Conservation (phyloP, 2,797 vertebrate genomes). For the Synaphobranchus kaupii region DNA sequence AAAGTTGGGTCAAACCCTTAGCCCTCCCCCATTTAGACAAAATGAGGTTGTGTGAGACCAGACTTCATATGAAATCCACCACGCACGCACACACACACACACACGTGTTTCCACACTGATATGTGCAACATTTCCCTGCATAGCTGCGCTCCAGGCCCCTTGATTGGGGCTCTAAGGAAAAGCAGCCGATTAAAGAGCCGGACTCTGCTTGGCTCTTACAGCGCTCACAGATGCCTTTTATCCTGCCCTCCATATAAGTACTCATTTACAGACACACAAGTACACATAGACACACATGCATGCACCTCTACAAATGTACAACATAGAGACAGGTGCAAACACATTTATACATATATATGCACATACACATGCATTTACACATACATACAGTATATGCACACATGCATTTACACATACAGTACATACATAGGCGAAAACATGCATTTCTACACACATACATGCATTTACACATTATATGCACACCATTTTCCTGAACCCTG, state of each 20-base stretch:
- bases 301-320: no score
- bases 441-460: not conserved
- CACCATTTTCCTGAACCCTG: not conserved
- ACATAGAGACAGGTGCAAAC: not conserved
- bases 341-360: not conserved
- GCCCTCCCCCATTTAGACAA: not conserved
- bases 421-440: no score
- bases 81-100: not conserved
- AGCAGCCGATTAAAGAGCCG: not conserved
- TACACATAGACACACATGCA: no score
- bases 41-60: not conserved
- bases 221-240: not conserved
- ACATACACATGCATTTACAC: not conserved
- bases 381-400: not conserved
- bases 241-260: not conserved
- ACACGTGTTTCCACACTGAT: no score
- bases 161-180: not conserved
- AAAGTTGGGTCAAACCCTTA: not conserved
- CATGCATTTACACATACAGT: no score
- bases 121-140: no score
- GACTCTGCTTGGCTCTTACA: not conserved
- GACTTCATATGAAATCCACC: not conserved
- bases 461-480: not conserved
- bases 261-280: no score
- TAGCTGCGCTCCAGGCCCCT: no score